Percentiles rank a stretch among this genome's conserved stretches.
Evolutionary conservation across 2,113 vertebrate species (phyloP).

Genomic region (Paraplagusia blochii): DNA sequence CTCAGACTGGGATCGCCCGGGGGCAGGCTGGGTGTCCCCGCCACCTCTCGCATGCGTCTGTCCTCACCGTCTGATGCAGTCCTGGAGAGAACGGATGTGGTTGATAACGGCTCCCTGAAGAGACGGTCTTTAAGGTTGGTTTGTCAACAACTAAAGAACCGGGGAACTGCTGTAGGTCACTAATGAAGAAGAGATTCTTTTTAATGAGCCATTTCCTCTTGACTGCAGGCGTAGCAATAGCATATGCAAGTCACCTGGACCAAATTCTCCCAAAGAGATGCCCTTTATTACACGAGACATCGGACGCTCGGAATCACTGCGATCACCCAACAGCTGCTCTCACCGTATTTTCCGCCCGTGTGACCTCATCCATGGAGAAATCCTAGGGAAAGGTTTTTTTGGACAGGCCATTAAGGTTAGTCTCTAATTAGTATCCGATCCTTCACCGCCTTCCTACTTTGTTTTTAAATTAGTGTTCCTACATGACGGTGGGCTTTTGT

Average conservation of each 20-base stretch:
- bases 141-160: not conserved
- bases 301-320: slow-evolving; percentile 91
- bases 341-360: slow-evolving; percentile 96
- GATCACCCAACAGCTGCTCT: slow-evolving; percentile 86
- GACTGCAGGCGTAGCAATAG: slow-evolving; percentile 88
- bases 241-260: slow-evolving; percentile 89
- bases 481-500: slow-evolving; percentile 13
- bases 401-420: slow-evolving; percentile 95
- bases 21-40: slow-evolving; percentile 63
- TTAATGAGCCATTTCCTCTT: not conserved
- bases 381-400: slow-evolving; percentile 96
- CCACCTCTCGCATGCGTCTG: slow-evolving; percentile 78
- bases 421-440: not conserved
- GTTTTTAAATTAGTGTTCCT: too few relatives aligned
- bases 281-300: slow-evolving; percentile 83
- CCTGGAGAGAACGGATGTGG: slow-evolving; percentile 81
- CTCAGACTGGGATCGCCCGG: slow-evolving; percentile 78
- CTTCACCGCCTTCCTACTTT: not conserved
- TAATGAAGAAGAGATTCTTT: not conserved
- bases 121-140: slow-evolving; percentile 87
- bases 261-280: slow-evolving; percentile 84
- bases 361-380: slow-evolving; percentile 91
- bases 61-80: slow-evolving; percentile 75
- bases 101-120: slow-evolving; percentile 80
- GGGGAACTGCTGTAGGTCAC: not conserved